Percentiles rank a stretch among this genome's conserved stretches.
These are phyloP conservation scores for Trididemnum clinides DNA, from an alignment of 23 tunicate genomes.

Conservation along the genomic window DNA sequence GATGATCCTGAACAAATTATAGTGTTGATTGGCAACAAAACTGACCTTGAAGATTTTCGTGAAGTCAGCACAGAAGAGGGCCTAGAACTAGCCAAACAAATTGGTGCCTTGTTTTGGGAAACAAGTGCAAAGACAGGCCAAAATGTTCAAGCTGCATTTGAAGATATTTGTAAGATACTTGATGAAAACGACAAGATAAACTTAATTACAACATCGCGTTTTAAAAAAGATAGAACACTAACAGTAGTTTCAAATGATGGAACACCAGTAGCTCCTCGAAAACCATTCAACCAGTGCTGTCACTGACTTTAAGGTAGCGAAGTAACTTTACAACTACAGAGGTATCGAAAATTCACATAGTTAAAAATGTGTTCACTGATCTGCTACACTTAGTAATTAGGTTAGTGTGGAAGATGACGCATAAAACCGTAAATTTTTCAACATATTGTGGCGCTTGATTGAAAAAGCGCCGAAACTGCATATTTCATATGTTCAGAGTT, in stretches of 20 bases:
- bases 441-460: too few relatives aligned
- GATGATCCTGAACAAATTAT: background rate
- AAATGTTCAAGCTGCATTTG: background rate
- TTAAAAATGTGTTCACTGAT: too few relatives aligned
- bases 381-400: too few relatives aligned
- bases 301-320: background rate
- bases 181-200: background rate
- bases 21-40: conserved; percentile 68
- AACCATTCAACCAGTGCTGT: background rate
- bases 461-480: too few relatives aligned
- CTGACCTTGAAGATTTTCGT: conserved; percentile 73
- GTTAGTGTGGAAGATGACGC: too few relatives aligned
- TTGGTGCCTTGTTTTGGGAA: conserved; percentile 51
- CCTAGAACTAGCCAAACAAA: conserved; percentile 64
- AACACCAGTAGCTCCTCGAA: background rate
- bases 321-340: too few relatives aligned
- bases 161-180: background rate
- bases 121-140: conserved; percentile 39
- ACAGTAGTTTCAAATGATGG: background rate
- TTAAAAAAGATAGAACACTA: background rate
- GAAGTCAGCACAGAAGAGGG: conserved; percentile 69
- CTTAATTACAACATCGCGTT: background rate
- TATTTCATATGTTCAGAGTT: too few relatives aligned
- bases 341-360: too few relatives aligned
- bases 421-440: too few relatives aligned